Evolutionary conservation across 1,140 invertebrate species (phyloP).

Genomic region (Halesus radiatus): DNA sequence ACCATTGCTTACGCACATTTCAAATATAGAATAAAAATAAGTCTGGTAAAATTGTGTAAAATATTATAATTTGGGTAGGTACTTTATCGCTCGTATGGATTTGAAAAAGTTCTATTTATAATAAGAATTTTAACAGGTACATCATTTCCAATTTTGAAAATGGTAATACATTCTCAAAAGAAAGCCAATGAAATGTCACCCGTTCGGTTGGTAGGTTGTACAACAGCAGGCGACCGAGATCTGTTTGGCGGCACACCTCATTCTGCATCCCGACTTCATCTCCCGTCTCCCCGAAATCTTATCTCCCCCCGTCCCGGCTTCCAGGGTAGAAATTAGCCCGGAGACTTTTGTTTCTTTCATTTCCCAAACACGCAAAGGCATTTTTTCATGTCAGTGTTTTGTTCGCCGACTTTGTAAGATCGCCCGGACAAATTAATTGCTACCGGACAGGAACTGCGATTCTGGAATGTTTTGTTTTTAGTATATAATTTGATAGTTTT

Average conservation of each 20-base stretch:
- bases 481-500: neutral
- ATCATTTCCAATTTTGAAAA: no score
- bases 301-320: neutral
- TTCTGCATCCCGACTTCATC: no score
- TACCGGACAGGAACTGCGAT: neutral
- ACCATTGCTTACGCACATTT: no score
- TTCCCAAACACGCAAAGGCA: neutral
- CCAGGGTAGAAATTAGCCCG: neutral
- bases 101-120: no score
- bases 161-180: no score
- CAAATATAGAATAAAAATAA: no score
- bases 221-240: neutral
- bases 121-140: no score
- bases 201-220: neutral
- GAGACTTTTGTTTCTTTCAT: neutral
- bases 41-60: no score
- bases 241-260: neutral
- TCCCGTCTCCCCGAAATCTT: neutral
- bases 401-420: neutral
- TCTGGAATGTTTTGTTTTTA: neutral
- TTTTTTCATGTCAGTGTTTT: neutral
- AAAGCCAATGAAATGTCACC: neutral
- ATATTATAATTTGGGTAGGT: no score
- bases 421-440: neutral
- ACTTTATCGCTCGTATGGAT: no score